Base-by-base conservation (phyloP, 2,888 invertebrate species). In the Clostera curtula region DNA sequence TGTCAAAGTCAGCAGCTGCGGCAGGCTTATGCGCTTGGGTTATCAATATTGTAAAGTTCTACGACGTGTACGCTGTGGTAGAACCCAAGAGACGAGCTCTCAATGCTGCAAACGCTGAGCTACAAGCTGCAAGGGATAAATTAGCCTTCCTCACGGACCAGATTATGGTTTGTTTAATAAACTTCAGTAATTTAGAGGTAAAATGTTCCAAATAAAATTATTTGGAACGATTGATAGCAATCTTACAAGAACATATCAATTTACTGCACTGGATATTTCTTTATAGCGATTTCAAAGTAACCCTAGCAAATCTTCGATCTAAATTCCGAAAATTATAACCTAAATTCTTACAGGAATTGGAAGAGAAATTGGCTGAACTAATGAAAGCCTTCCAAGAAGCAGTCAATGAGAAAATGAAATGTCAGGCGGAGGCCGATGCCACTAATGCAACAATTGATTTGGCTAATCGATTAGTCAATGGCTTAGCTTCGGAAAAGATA, bases 21-120 rank as follows among this genome's bases (percentile, higher is more conserved):
- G 95, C 96, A 27, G 95, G 97, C 12, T 83, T 98, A 5, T 97
- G 96, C 60, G 90, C 96, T 1, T 98, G 97, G 96, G 97, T 95
- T 2, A 91, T 95, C 44, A 97, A 97, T 71, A 96, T 97, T 42
- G 86, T 93, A 61, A 91, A 87, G 50, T 97, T 95, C 76, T 93
- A 95, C 74, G 92, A 93, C 28, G 94, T 97, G 13, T 96, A 91
- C 72, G 92, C 93, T 36, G 91, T 95, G 16, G 97, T 97, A 0
- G 96, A 96, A 64, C 97, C 97, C 10, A 95, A 97, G 59, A 85
- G 96, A 54, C 85, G 89, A 31, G 97, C 97, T 2, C 85, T 97
- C 12, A 88, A 90, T 10, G 91, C 91, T 34, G 96, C 97, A 7
- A 96, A 96, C 56, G 88, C 89, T 2, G 95, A 96, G 54, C 71